Conservation (phyloP, 2,113 vertebrate species). For the Manacus vitellinus region DNA sequence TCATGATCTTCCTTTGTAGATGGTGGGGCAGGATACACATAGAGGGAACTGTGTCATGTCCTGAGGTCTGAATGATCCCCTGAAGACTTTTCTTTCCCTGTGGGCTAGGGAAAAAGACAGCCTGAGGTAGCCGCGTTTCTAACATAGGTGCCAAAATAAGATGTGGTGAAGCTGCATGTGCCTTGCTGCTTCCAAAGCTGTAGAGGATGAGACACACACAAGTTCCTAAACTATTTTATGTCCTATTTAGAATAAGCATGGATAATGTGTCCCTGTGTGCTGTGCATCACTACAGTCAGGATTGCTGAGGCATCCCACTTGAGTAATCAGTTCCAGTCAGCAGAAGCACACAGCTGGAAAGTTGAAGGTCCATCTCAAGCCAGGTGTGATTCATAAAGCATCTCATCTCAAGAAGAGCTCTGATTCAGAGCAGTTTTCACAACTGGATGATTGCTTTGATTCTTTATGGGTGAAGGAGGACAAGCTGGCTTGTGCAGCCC, state of each 20-base stretch:
- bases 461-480: neutral
- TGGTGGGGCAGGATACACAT: neutral
- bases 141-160: neutral
- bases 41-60: neutral
- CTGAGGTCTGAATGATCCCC: neutral
- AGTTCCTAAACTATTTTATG: neutral
- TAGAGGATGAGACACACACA: neutral
- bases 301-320: neutral
- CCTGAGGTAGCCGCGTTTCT: neutral
- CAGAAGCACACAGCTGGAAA: neutral
- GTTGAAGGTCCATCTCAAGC: neutral
- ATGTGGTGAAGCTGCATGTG: neutral
- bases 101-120: neutral
- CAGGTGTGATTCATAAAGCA: neutral
- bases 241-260: accelerated
- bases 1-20: neutral
- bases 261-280: neutral
- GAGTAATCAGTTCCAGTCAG: neutral
- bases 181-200: neutral
- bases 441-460: neutral
- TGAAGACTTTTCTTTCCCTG: neutral
- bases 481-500: neutral
- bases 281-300: neutral
- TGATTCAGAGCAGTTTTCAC: neutral
- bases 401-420: neutral